phyloP scores from a whole-genome alignment of 2,113 vertebrate genomes.

The Accipiter cooperii region DNA sequence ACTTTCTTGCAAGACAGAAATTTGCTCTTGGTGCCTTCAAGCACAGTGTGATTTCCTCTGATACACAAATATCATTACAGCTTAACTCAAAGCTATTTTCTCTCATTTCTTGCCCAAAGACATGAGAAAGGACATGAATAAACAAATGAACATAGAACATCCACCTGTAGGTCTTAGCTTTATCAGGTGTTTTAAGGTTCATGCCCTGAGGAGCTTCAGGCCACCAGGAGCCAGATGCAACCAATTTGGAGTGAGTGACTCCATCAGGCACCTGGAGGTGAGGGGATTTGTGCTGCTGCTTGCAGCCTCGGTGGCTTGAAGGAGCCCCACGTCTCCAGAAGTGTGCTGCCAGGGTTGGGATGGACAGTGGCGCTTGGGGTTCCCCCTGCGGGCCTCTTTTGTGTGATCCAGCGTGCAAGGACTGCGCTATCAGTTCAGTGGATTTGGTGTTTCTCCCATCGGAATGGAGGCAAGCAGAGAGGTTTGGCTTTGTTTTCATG shows the following conservation, averaged over 20 bases:
- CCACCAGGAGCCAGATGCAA: neutral
- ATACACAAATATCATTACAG: neutral
- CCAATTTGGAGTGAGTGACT: neutral
- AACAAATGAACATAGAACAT: neutral
- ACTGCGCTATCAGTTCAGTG: rapidly evolving
- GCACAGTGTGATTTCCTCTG: neutral
- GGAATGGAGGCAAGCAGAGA: neutral
- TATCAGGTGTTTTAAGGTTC: neutral
- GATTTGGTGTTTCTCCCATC: neutral
- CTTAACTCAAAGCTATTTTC: neutral
- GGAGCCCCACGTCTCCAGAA: neutral
- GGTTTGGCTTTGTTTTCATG: neutral
- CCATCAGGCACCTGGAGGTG: neutral
- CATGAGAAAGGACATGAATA: neutral
- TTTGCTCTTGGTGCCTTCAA: neutral
- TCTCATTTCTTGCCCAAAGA: neutral
- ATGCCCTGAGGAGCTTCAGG: neutral
- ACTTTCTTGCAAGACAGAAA: neutral
- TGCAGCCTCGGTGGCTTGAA: neutral
- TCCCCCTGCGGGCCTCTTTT: neutral
- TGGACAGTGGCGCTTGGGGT: rapidly evolving
- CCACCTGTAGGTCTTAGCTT: neutral
- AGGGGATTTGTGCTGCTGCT: neutral
- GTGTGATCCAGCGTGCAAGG: neutral
- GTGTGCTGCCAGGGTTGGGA: rapidly evolving